Evolutionary conservation across 2,113 vertebrate species (phyloP), one percentile per base, ranked within the genome.

Genomic region (Willisornis vidua): DNA sequence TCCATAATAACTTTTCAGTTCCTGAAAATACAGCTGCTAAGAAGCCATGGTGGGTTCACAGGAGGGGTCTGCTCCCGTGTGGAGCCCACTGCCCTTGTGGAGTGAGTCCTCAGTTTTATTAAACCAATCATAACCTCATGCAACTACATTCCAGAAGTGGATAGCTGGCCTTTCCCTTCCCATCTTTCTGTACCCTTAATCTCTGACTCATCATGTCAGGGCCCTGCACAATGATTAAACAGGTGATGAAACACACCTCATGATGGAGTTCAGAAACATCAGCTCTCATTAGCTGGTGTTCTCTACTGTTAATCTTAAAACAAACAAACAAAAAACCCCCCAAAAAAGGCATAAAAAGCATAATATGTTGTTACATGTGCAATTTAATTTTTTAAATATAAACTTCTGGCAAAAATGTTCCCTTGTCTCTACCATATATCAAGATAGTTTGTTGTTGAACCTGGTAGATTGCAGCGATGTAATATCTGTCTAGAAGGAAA

Each of bases 61-160:
- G 59, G 33, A 77, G 19, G 15, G 33, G 12, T 62, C 43, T 85
- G 29, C 23, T 93, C n/a, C 23, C 0, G 0, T 1, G 1, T 17
- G 31, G 61, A 89, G 28, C 31, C 41, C 3, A 4, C 54, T 0
- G 0, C 58, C 28, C 14, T 59, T 0, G 0, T 0, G 0, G 31
- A 10, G 9, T 2, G 1, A 65, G 46, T 43, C 68, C 29, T 77
- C 6, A 3, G 12, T 71, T 81, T 52, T 61, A 45, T 45, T 37
- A 59, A 88, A 52, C 17, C 2, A 11, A 23, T 12, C 5, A 5
- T 20, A 82, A 52, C 62, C 31, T 76, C 0, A 0, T 59, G 29
- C 14, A 59, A 41, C 23, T 1, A 1, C 46, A 54, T 43, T 54
- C 12, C 41, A 3, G 1, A 49, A 72, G 58, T 0, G 1, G 33